Evolutionary conservation across 2,113 vertebrate genomes (phyloP).

Genomic region (Actenoides lindsayi): DNA sequence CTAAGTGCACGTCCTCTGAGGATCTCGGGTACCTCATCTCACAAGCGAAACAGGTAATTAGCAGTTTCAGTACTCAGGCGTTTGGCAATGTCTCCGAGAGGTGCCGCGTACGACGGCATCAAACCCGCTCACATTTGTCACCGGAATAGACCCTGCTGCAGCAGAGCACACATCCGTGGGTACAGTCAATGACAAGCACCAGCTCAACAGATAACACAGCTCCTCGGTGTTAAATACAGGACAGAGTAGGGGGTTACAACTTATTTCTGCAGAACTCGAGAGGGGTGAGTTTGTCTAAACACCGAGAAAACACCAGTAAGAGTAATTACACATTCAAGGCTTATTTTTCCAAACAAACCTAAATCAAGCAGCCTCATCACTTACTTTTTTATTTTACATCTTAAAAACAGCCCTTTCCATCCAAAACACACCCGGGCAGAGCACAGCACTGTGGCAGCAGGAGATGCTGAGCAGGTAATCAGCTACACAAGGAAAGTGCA

Average conservation of each 20-base stretch:
- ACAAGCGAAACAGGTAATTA: not conserved
- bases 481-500: not conserved
- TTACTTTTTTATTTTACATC: accelerated
- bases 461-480: not conserved
- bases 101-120: accelerated
- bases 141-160: not conserved
- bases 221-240: accelerated
- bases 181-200: not conserved
- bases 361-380: not conserved
- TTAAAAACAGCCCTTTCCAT: accelerated
- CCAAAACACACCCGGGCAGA: not conserved
- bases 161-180: accelerated
- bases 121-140: not conserved
- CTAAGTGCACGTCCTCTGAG: not conserved
- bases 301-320: not conserved
- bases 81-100: not conserved
- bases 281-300: accelerated
- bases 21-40: not conserved
- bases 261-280: accelerated
- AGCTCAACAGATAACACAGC: accelerated
- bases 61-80: not conserved
- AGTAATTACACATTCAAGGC: accelerated
- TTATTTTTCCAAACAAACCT: accelerated
- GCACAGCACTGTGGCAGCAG: not conserved
- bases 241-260: accelerated